Conservation (phyloP, 2,888 invertebrate species). For the Dicycla oo region DNA sequence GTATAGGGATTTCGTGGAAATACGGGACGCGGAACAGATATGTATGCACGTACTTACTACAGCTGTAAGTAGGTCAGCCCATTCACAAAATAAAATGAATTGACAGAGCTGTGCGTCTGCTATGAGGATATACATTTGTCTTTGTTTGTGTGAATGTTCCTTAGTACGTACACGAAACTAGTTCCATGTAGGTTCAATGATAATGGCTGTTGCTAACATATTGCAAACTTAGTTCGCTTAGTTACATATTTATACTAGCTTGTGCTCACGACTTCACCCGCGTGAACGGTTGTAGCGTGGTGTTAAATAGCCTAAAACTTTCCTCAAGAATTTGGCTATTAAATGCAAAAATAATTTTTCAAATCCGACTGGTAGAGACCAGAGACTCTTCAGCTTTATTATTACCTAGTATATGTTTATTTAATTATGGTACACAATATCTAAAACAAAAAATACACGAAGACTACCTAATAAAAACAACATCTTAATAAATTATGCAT, state of each 20-base stretch:
- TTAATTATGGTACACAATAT: not conserved
- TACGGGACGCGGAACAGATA: not conserved
- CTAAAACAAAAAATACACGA: no score
- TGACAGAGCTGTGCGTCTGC: not conserved
- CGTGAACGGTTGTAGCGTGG: no score
- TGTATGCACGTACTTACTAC: not conserved
- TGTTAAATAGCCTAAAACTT: no score
- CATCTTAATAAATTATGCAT: not conserved
- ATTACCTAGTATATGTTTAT: not conserved
- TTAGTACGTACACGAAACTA: not conserved
- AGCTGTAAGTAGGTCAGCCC: not conserved
- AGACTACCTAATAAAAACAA: not conserved
- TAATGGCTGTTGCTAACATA: not conserved
- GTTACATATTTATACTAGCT: not conserved
- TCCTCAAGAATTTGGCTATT: no score
- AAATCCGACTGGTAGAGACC: no score
- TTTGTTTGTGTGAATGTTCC: not conserved
- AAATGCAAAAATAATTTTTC: no score
- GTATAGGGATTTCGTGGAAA: conserved; percentile 11
- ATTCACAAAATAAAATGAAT: conserved; percentile 27
- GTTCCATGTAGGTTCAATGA: not conserved
- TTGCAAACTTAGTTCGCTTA: not conserved
- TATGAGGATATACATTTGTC: not conserved
- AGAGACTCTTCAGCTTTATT: no score
- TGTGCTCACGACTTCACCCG: no score